Evolutionary conservation across 2,888 invertebrate species (phyloP).

Genomic region (Drosophila melanosoma): DNA sequence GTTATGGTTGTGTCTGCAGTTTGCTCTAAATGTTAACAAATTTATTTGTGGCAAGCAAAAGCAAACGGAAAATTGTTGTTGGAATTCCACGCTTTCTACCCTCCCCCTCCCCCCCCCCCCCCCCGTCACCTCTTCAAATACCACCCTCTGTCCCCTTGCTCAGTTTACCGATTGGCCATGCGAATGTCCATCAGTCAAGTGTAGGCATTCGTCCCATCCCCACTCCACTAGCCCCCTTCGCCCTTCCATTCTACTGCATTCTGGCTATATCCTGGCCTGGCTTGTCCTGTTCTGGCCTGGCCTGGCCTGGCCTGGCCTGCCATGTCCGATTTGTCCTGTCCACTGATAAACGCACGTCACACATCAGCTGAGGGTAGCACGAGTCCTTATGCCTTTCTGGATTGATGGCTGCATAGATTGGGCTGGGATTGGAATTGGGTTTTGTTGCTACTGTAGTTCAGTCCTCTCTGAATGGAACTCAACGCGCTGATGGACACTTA

Average conservation of each 20-base stretch:
- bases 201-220: constrained; percentile 22
- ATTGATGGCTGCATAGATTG: constrained; percentile 71
- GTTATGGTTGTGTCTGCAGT: constrained; percentile 2
- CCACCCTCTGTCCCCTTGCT: not conserved
- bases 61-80: constrained; percentile 49
- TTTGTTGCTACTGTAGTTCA: constrained; percentile 6
- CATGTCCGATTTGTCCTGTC: constrained; percentile 25
- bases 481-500: constrained; percentile 66
- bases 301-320: constrained; percentile 13
- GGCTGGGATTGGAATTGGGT: constrained; percentile 17
- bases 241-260: not conserved
- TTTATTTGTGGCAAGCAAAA: constrained; percentile 69
- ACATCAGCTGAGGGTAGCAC: constrained; percentile 57
- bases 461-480: constrained; percentile 13
- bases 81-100: constrained; percentile 1
- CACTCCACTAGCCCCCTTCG: not conserved
- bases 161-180: not conserved
- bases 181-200: constrained; percentile 52
- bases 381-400: constrained; percentile 63
- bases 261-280: not conserved
- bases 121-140: no score
- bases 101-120: not conserved
- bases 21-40: constrained; percentile 65
- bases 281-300: not conserved
- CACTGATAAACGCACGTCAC: constrained; percentile 78